Conservation (phyloP, 1,140 invertebrate species). For the Colletes latitarsis region DNA sequence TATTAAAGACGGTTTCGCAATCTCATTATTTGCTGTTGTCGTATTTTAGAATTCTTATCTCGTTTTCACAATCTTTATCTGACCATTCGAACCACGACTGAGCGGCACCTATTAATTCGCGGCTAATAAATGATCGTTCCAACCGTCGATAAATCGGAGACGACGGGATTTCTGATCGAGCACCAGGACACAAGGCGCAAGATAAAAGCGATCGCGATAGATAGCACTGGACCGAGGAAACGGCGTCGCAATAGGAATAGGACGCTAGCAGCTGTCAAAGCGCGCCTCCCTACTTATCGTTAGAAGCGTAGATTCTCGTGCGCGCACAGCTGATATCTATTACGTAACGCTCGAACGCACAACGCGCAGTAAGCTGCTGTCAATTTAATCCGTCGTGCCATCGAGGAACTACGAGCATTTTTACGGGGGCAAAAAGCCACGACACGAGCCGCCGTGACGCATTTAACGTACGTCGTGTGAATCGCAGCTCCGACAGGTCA, state of each 20-base stretch:
- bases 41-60: too few species aligned
- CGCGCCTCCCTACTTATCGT: too few species aligned
- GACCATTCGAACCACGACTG: neutral
- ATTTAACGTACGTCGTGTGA: neutral
- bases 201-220: neutral
- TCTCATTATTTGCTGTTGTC: too few species aligned
- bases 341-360: slow-evolving; percentile 26
- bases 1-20: too few species aligned
- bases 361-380: neutral
- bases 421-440: too few species aligned
- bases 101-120: slow-evolving; percentile 5
- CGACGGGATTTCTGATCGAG: slow-evolving; percentile 4
- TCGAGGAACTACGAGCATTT: neutral
- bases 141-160: slow-evolving; percentile 11
- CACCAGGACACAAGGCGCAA: neutral
- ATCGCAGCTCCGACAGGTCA: neutral
- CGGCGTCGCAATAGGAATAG: neutral
- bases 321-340: slow-evolving; percentile 37
- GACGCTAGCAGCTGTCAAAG: slow-evolving; percentile 27
- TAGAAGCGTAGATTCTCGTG: slow-evolving; percentile 21
- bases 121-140: neutral
- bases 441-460: neutral
- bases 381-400: too few species aligned
- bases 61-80: neutral
- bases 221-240: neutral